phyloP scores from a whole-genome alignment of 2,113 vertebrate genomes.

The Pterocles burchelli region DNA sequence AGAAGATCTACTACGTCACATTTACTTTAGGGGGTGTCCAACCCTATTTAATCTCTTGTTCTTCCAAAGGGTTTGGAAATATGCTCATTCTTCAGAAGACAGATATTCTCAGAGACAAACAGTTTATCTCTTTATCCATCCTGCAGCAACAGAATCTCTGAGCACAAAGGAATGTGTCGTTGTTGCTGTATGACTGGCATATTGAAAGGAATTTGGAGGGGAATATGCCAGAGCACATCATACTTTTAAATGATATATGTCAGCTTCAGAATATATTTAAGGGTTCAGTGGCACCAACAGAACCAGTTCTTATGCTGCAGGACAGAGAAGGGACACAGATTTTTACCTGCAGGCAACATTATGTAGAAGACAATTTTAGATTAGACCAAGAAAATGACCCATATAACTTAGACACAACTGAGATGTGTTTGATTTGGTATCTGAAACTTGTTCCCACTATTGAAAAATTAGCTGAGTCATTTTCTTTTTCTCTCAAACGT shows the following conservation, averaged over 20 bases:
- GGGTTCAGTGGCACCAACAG: slow-evolving; percentile 6
- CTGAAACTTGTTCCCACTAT: neutral
- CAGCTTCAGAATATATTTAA: slow-evolving; percentile 41
- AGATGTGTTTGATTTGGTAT: neutral
- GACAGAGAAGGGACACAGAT: slow-evolving; percentile 16
- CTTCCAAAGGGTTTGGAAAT: neutral
- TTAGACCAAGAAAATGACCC: neutral
- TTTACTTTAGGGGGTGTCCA: neutral
- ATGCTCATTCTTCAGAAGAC: neutral
- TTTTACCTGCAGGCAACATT: slow-evolving; percentile 27
- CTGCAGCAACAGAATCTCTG: neutral
- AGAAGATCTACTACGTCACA: neutral
- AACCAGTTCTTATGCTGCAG: slow-evolving; percentile 20
- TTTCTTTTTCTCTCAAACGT: neutral
- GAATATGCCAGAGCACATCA: slow-evolving; percentile 26
- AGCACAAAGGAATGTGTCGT: neutral
- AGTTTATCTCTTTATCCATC: neutral
- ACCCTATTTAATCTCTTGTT: neutral
- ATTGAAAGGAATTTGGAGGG: slow-evolving; percentile 9
- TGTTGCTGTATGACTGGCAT: neutral
- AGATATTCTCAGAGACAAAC: neutral
- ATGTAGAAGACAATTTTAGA: neutral
- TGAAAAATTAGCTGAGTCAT: neutral
- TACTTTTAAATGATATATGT: slow-evolving; percentile 36
- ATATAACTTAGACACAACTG: neutral